Evolutionary conservation across 2,113 vertebrate species (phyloP).

Genomic region (Panurus biarmicus): DNA sequence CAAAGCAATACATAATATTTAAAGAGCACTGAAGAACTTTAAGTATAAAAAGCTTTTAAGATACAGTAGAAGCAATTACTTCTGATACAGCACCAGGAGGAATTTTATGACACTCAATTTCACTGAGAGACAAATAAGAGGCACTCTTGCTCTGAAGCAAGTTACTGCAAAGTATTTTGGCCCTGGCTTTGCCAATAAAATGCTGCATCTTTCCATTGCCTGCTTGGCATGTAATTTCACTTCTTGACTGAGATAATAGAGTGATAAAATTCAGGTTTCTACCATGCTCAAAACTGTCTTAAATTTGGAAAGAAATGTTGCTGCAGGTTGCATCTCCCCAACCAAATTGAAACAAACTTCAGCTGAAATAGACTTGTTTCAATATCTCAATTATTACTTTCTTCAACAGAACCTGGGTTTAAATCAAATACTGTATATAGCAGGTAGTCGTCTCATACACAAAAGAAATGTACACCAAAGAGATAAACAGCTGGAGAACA

Average conservation of each 20-base stretch:
- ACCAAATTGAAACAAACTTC: slow-evolving; percentile 1
- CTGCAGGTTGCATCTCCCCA: slow-evolving; percentile 2
- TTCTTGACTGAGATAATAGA: not conserved
- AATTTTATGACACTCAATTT: not conserved
- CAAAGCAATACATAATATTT: slow-evolving; percentile 32
- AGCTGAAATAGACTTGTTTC: slow-evolving; percentile 29
- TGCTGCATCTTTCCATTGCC: not conserved
- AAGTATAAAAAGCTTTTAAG: slow-evolving; percentile 40
- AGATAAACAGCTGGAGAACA: not conserved
- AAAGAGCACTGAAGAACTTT: not conserved
- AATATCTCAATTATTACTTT: not conserved
- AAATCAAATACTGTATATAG: not conserved
- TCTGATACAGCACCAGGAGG: not conserved
- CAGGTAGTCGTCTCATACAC: not conserved
- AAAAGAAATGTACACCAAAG: not conserved
- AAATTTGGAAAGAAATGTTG: slow-evolving; percentile 2
- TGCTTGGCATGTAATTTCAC: not conserved
- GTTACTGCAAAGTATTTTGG: not conserved
- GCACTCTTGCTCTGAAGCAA: not conserved
- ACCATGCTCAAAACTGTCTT: slow-evolving; percentile 13
- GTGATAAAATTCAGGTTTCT: not conserved
- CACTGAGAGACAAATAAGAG: not conserved
- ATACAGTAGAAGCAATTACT: slow-evolving; percentile 27
- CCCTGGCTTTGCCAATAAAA: not conserved
- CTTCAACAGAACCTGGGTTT: slow-evolving; percentile 1